phyloP scores from a whole-genome alignment of 2,113 vertebrate species.

The Stegostoma tigrinum region DNA sequence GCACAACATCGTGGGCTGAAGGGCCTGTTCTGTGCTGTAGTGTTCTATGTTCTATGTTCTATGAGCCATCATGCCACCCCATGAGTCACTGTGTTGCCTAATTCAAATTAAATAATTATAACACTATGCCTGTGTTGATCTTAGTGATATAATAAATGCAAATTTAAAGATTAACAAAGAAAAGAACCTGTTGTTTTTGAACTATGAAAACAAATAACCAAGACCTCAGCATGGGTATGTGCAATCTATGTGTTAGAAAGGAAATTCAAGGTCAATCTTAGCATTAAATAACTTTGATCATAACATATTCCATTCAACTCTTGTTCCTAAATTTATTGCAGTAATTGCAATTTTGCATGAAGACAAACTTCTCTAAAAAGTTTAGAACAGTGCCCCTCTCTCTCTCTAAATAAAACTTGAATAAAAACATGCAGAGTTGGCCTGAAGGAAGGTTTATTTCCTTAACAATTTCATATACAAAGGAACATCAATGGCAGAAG shows the following conservation, averaged over 20 bases:
- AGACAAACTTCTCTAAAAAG: neutral
- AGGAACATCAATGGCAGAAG: slow-evolving; percentile 14
- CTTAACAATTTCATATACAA: neutral
- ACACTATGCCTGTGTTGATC: neutral
- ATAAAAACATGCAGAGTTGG: neutral
- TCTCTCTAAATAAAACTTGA: neutral
- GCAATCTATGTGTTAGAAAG: neutral
- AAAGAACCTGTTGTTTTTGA: neutral
- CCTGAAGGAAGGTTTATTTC: slow-evolving; percentile 14
- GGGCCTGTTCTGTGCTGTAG: too few relatives aligned
- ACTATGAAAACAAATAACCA: neutral
- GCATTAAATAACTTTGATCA: neutral
- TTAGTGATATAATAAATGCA: neutral
- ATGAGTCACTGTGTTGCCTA: too few relatives aligned
- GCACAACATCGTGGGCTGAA: too few relatives aligned
- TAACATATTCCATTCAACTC: neutral
- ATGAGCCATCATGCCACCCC: too few relatives aligned
- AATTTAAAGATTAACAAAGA: neutral
- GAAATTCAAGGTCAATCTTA: neutral
- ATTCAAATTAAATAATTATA: neutral
- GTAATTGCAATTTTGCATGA: neutral
- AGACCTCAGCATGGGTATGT: too few relatives aligned
- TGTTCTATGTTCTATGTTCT: too few relatives aligned
- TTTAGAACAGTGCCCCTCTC: neutral
- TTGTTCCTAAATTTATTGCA: neutral